phyloP scores from a whole-genome alignment of 1,140 invertebrate species.

The Drosophila truncata region DNA sequence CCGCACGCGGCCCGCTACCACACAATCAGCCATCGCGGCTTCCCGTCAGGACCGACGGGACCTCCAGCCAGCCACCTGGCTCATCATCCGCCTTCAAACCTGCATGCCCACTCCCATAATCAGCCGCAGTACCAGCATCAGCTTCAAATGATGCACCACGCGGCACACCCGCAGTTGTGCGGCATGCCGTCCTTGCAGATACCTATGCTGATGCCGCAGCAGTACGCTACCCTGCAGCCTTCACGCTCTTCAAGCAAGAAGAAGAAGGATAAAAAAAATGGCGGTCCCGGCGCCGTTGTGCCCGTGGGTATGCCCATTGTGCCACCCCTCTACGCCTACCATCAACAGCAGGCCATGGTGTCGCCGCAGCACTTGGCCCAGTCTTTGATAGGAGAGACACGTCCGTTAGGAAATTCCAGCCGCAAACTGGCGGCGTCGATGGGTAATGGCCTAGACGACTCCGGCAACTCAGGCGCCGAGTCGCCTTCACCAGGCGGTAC shows the following conservation, averaged over 20 bases:
- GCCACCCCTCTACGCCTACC: conserved; percentile 80
- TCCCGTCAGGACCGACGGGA: conserved; percentile 55
- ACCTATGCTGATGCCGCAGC: conserved; percentile 78
- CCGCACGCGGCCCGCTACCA: conserved; percentile 72
- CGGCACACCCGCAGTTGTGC: conserved; percentile 51
- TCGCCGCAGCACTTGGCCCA: conserved; percentile 70
- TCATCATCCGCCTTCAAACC: conserved; percentile 39
- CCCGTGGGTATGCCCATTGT: conserved; percentile 83
- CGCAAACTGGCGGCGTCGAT: conserved; percentile 86
- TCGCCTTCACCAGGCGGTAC: conserved; percentile 92
- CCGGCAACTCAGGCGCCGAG: conserved; percentile 89
- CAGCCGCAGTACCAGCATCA: conserved; percentile 53
- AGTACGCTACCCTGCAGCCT: conserved; percentile 82
- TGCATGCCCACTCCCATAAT: conserved; percentile 42
- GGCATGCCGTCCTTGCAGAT: conserved; percentile 72
- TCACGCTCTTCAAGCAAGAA: conserved; percentile 86
- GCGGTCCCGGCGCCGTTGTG: conserved; percentile 79
- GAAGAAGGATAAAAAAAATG: conserved; percentile 86
- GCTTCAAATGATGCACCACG: conserved; percentile 66
- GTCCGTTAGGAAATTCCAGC: conserved; percentile 84
- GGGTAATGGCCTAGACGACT: conserved; percentile 87
- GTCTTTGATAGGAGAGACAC: conserved; percentile 72
- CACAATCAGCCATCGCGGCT: conserved; percentile 84
- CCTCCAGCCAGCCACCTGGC: conserved; percentile 28
- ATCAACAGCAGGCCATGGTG: conserved; percentile 68